These are phyloP conservation scores for Epistrophe eligans DNA, from an alignment of 2,888 invertebrate species.

Conservation along the genomic window DNA sequence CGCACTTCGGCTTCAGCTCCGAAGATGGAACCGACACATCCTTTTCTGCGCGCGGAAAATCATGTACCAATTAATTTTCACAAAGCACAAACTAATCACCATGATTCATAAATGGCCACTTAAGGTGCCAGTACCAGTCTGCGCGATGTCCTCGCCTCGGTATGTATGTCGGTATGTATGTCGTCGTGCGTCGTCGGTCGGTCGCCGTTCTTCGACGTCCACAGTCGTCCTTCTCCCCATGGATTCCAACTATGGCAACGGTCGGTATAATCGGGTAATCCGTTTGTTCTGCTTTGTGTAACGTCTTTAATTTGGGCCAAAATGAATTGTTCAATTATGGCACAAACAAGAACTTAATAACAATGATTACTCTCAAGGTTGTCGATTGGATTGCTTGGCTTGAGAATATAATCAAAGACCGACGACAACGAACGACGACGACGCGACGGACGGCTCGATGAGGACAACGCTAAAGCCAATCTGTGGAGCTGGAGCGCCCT, in stretches of 20 bases:
- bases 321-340: slow-evolving; percentile 79
- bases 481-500: slow-evolving; percentile 9
- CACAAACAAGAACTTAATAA: slow-evolving; percentile 78
- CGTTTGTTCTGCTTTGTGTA: slow-evolving; percentile 67
- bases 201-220: neutral
- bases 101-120: slow-evolving; percentile 74
- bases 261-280: slow-evolving; percentile 42
- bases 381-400: slow-evolving; percentile 34
- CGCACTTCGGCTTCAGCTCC: slow-evolving; percentile 32
- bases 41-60: slow-evolving; percentile 57
- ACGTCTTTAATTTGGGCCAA: slow-evolving; percentile 73
- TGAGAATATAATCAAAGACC: slow-evolving; percentile 4
- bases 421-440: neutral
- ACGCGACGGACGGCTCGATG: slow-evolving; percentile 1
- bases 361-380: slow-evolving; percentile 76
- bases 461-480: neutral
- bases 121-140: slow-evolving; percentile 61
- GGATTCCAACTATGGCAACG: slow-evolving; percentile 15
- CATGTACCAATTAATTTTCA: slow-evolving; percentile 78
- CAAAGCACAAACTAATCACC: slow-evolving; percentile 77
- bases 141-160: slow-evolving; percentile 44
- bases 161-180: slow-evolving; percentile 32
- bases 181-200: slow-evolving; percentile 10
- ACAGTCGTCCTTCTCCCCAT: neutral
- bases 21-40: slow-evolving; percentile 32